These are phyloP conservation scores for Pocillopora damicornis DNA, from an alignment of 64 coral and sea anemone genomes.

Conservation along the genomic window DNA sequence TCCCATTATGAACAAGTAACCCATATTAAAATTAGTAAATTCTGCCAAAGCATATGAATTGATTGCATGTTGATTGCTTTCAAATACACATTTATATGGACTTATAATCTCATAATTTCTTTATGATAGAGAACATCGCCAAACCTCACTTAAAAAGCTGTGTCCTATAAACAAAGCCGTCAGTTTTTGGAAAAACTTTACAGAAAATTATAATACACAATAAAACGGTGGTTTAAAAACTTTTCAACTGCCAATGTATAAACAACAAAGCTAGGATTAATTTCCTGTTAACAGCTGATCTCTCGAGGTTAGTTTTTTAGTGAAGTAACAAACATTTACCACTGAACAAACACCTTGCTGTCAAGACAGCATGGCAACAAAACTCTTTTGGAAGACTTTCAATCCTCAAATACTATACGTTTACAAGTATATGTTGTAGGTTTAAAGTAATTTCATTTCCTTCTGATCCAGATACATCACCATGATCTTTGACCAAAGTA, in stretches of 20 bases:
- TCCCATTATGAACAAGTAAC: neutral
- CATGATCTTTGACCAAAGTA: too few relatives aligned
- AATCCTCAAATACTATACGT: neutral
- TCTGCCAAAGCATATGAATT: neutral
- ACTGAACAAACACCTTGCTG: neutral
- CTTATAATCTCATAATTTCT: too few relatives aligned
- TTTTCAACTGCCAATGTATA: neutral
- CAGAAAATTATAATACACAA: neutral
- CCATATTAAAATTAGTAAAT: neutral
- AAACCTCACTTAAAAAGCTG: neutral
- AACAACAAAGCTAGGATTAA: neutral
- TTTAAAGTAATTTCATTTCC: too few relatives aligned
- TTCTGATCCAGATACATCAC: too few relatives aligned
- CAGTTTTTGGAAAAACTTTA: neutral
- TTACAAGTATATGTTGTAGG: too few relatives aligned
- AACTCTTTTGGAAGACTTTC: neutral
- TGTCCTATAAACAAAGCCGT: neutral
- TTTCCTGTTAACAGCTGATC: neutral
- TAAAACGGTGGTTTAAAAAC: neutral
- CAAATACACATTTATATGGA: too few relatives aligned
- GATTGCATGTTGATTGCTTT: neutral
- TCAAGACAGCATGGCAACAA: constrained; percentile 18
- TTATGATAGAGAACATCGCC: too few relatives aligned
- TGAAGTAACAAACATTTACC: neutral
- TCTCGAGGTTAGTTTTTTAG: neutral